Percentiles rank a stretch among this genome's conserved stretches.
These are phyloP conservation scores for Gymnobelideus leadbeateri DNA, from an alignment of 2,113 vertebrate species.

Conservation along the genomic window DNA sequence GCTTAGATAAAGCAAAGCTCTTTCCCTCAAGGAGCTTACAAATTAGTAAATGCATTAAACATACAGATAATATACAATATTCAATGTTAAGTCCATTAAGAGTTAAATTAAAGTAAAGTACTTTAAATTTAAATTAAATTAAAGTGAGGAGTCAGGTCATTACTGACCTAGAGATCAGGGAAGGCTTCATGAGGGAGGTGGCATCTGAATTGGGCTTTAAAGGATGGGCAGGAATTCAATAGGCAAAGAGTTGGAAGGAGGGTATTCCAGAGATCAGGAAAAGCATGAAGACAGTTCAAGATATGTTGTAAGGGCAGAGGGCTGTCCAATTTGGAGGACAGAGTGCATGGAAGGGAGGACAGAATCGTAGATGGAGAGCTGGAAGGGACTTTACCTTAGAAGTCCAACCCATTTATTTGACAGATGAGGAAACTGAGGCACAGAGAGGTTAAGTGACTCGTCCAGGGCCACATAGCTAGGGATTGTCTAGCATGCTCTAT, in stretches of 20 bases:
- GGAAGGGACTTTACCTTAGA: background rate
- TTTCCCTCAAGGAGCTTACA: too few relatives aligned
- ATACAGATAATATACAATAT: background rate
- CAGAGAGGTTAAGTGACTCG: too few relatives aligned
- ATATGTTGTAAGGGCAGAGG: background rate
- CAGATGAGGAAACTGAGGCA: too few relatives aligned
- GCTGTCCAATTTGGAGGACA: background rate
- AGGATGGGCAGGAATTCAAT: background rate
- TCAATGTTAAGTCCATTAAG: background rate
- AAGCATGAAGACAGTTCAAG: background rate
- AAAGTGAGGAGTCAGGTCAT: background rate
- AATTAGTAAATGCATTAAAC: too few relatives aligned
- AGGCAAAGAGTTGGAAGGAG: background rate
- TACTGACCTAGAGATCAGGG: background rate
- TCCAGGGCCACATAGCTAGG: background rate
- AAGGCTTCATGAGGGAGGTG: background rate
- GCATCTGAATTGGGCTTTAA: background rate
- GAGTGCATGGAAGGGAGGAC: background rate
- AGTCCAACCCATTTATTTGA: background rate
- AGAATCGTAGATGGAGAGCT: background rate
- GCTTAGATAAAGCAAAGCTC: too few relatives aligned
- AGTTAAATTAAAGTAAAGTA: background rate
- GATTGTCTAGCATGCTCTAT: background rate
- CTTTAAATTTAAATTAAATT: too few relatives aligned
- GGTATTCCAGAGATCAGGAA: background rate